phyloP scores from a whole-genome alignment of 2,113 vertebrate genomes.

The Rhodinocichla rosea region DNA sequence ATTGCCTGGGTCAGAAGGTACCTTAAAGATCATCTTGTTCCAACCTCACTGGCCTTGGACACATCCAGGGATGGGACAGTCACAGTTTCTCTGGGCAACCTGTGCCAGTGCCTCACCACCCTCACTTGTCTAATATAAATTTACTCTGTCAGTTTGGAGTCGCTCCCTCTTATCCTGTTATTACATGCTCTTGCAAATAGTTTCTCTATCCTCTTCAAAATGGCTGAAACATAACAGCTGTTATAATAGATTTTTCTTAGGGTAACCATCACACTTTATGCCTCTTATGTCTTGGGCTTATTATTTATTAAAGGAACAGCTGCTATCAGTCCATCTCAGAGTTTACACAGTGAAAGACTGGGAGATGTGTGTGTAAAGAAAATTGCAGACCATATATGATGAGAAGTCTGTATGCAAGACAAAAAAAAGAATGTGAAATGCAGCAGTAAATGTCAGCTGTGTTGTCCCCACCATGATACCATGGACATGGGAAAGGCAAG shows the following conservation, averaged over 20 bases:
- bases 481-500: neutral
- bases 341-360: neutral
- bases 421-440: neutral
- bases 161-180: neutral
- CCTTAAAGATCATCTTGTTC: neutral
- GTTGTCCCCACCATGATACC: neutral
- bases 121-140: neutral
- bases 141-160: neutral
- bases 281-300: neutral
- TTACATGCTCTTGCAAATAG: neutral
- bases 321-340: neutral
- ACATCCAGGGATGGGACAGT: neutral
- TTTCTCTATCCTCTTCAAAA: neutral
- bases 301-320: neutral
- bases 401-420: neutral
- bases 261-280: neutral
- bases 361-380: neutral
- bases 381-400: neutral
- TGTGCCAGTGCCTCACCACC: neutral
- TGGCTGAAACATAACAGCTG: neutral
- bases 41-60: neutral
- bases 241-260: neutral
- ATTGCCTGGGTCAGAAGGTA: neutral
- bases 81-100: neutral
- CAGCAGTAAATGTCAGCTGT: neutral